phyloP scores from a whole-genome alignment of 2,888 invertebrate species.

The Aphidius colemani region DNA sequence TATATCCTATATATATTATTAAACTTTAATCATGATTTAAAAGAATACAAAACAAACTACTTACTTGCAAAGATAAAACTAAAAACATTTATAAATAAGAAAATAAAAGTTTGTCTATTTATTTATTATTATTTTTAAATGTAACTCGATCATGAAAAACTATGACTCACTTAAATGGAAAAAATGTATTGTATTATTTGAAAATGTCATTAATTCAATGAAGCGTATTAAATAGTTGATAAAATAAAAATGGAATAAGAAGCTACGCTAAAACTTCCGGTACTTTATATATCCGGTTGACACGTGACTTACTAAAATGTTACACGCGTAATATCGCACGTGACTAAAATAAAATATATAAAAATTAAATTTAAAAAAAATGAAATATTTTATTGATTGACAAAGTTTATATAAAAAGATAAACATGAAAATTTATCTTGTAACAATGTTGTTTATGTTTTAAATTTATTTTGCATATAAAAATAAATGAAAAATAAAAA shows the following conservation, averaged over 20 bases:
- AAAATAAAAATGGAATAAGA: constrained; percentile 9
- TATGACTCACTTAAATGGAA: neutral
- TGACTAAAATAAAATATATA: neutral
- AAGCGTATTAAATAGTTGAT: too few relatives aligned
- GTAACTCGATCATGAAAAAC: neutral
- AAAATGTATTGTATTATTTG: neutral
- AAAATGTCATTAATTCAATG: neutral
- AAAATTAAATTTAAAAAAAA: too few relatives aligned
- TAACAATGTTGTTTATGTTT: too few relatives aligned
- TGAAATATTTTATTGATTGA: neutral
- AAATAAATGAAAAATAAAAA: too few relatives aligned
- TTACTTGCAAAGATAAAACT: too few relatives aligned
- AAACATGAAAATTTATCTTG: too few relatives aligned
- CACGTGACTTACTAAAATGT: constrained; percentile 48
- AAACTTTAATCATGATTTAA: too few relatives aligned
- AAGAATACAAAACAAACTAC: too few relatives aligned
- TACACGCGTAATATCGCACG: constrained; percentile 3
- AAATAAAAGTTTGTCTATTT: neutral
- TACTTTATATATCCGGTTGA: constrained; percentile 15
- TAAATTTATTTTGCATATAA: too few relatives aligned
- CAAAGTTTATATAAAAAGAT: too few relatives aligned
- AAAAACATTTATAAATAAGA: too few relatives aligned
- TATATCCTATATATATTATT: too few relatives aligned
- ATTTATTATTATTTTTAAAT: constrained; percentile 4
- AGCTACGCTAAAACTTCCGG: constrained; percentile 45